These are phyloP conservation scores for Ia io DNA, from an alignment of 2,113 vertebrate species.

Conservation along the genomic window DNA sequence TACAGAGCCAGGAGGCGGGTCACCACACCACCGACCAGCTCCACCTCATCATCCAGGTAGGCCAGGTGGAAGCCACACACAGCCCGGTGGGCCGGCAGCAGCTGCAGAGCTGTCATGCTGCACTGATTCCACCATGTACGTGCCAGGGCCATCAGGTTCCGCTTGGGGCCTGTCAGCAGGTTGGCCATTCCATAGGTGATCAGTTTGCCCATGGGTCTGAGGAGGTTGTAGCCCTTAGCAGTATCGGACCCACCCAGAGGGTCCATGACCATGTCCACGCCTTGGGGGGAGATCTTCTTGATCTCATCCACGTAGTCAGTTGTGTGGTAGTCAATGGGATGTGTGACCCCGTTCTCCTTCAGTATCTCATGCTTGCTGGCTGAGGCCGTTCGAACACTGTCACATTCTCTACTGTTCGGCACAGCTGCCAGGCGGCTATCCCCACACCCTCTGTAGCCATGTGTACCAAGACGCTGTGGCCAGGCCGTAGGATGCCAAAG, in stretches of 20 bases:
- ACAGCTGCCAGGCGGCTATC: conserved; percentile 95
- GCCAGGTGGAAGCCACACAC: conserved; percentile 94
- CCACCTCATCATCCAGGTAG: conserved; percentile 88
- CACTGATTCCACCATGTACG: conserved; percentile 99
- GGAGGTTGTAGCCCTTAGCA: conserved; percentile 92
- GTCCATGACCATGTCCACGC: conserved; percentile 96
- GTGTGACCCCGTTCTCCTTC: conserved; percentile 90
- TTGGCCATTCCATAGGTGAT: conserved; percentile 93
- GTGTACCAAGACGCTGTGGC: conserved; percentile 95
- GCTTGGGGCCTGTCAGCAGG: conserved; percentile 93
- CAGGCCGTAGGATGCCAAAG: conserved; percentile 94
- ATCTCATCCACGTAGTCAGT: conserved; percentile 94
- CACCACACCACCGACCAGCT: conserved; percentile 87
- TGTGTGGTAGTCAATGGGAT: conserved; percentile 95
- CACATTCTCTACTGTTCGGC: conserved; percentile 93
- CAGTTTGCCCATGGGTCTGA: conserved; percentile 97
- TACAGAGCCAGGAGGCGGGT: conserved; percentile 88
- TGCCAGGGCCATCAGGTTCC: conserved; percentile 93
- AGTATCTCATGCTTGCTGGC: conserved; percentile 94
- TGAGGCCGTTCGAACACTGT: conserved; percentile 95
- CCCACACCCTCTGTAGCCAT: conserved; percentile 98
- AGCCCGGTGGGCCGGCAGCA: conserved; percentile 92
- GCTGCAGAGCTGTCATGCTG: conserved; percentile 92
- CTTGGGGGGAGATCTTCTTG: conserved; percentile 96
- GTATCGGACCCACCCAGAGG: conserved; percentile 96